Evolutionary conservation across 2,113 vertebrate genomes (phyloP).

Genomic region (Sinocyclocheilus rhinocerous): DNA sequence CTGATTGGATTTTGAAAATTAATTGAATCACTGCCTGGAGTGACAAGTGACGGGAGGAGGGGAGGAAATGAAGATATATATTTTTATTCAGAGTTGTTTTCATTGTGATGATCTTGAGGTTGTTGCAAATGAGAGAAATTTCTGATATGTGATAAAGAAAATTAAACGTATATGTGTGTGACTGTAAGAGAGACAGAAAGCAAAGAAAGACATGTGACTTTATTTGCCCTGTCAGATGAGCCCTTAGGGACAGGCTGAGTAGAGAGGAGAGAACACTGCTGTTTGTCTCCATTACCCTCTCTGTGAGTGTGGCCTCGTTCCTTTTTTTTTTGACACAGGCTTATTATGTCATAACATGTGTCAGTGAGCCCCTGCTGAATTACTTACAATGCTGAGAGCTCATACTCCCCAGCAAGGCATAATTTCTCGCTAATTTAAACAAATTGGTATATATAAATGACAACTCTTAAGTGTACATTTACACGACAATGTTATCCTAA

Average conservation of each 20-base stretch:
- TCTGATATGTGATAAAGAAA: not conserved
- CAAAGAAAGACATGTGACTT: conserved; percentile 54
- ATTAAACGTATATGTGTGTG: conserved; percentile 26
- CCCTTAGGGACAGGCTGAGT: conserved; percentile 56
- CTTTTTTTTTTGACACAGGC: not conserved
- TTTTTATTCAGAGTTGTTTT: not conserved
- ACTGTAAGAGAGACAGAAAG: conserved; percentile 37
- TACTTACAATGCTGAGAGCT: not conserved
- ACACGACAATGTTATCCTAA: not conserved
- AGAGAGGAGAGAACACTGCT: conserved; percentile 49
- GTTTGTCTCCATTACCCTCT: conserved; percentile 64
- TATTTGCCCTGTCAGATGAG: conserved; percentile 64
- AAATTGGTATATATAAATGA: not conserved
- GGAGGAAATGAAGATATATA: not conserved
- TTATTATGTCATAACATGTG: conserved; percentile 26
- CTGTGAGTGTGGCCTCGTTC: conserved; percentile 22
- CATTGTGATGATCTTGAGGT: conserved; percentile 5
- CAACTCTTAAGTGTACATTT: not conserved
- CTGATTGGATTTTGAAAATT: conserved; percentile 69
- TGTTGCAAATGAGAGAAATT: not conserved
- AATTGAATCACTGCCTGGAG: conserved; percentile 63
- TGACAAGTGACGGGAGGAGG: conserved; percentile 13
- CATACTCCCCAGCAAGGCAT: not conserved
- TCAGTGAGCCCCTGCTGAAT: conserved; percentile 5
- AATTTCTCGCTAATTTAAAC: not conserved